These are phyloP conservation scores for Trichonephila inaurata DNA, from an alignment of 1,140 invertebrate species.

Conservation along the genomic window DNA sequence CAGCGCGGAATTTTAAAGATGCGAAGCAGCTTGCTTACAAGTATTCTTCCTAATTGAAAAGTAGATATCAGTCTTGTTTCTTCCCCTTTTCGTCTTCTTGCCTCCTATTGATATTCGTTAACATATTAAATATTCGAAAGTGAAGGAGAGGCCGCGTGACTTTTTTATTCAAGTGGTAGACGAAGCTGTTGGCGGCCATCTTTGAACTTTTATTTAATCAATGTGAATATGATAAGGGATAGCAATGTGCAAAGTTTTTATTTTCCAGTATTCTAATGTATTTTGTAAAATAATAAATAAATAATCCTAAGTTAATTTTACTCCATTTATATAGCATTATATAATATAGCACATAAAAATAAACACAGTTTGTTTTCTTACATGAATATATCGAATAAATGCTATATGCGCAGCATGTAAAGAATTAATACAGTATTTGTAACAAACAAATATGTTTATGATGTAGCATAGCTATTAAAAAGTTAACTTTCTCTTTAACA, in stretches of 20 bases:
- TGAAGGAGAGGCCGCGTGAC: neutral
- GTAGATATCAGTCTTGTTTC: conserved; percentile 27
- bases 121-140: neutral
- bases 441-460: too few species aligned
- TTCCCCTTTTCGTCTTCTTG: neutral
- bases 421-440: too few species aligned
- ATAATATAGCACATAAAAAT: too few species aligned
- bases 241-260: neutral
- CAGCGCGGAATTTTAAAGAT: conserved; percentile 14
- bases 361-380: too few species aligned
- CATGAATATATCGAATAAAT: too few species aligned
- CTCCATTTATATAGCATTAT: too few species aligned
- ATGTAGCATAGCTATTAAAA: too few species aligned
- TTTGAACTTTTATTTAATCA: neutral
- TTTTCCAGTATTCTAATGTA: neutral
- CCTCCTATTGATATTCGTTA: neutral
- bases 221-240: neutral
- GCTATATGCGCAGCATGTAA: too few species aligned
- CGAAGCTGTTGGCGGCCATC: neutral
- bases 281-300: too few species aligned
- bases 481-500: too few species aligned
- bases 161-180: neutral
- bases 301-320: too few species aligned
- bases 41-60: conserved; percentile 35
- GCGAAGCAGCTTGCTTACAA: conserved; percentile 11